These are phyloP conservation scores for Sarcoramphus papa DNA, from an alignment of 2,797 vertebrate genomes.

Conservation along the genomic window DNA sequence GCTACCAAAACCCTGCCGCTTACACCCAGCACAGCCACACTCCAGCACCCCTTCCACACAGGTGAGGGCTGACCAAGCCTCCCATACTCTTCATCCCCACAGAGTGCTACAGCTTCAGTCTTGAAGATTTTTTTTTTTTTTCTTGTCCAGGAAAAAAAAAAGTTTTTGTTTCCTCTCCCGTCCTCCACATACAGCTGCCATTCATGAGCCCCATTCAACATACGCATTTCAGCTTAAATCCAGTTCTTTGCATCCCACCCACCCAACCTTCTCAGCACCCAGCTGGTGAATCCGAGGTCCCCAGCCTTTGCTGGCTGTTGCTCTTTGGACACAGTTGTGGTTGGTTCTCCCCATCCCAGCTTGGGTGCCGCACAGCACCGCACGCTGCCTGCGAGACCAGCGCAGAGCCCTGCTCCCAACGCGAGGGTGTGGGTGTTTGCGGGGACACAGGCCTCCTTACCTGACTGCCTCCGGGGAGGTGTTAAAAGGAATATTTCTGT, in stretches of 20 bases:
- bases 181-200: rapidly evolving
- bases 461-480: slow-evolving; percentile 84
- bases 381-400: rapidly evolving
- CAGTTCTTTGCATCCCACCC: background rate
- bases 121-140: background rate
- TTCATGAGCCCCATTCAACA: background rate
- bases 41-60: background rate
- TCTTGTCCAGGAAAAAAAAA: too few relatives aligned
- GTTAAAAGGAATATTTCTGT: slow-evolving; percentile 88
- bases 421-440: rapidly evolving
- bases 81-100: too few relatives aligned
- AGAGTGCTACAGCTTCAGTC: background rate
- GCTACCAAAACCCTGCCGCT: too few relatives aligned
- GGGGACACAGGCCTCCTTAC: slow-evolving; percentile 49
- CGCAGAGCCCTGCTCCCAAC: rapidly evolving
- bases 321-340: rapidly evolving
- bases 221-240: rapidly evolving
- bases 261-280: too few relatives aligned
- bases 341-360: background rate
- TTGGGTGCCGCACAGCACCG: rapidly evolving
- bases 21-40: background rate
- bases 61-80: too few relatives aligned
- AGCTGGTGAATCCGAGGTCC: too few relatives aligned
- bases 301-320: background rate
- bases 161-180: background rate